phyloP scores from a whole-genome alignment of 1,140 invertebrate genomes.

The Papilio glaucus region DNA sequence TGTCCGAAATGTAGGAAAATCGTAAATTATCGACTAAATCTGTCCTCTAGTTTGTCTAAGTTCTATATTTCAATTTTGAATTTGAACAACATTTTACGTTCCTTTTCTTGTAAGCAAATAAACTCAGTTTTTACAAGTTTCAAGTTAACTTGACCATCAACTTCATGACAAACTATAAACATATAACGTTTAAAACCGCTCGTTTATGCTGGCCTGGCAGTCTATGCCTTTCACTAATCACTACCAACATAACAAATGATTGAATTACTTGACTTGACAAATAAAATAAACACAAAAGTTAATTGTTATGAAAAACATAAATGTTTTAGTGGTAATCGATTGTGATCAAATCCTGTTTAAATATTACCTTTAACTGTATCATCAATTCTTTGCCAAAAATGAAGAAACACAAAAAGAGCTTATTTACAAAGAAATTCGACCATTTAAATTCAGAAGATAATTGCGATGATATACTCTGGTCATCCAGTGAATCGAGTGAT shows the following conservation, averaged over 20 bases:
- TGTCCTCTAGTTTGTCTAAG: too few species aligned
- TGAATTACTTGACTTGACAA: neutral
- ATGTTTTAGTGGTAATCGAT: neutral
- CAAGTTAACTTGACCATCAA: too few species aligned
- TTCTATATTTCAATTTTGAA: too few species aligned
- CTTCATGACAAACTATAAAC: too few species aligned
- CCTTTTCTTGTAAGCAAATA: too few species aligned
- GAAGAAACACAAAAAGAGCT: conserved; percentile 57
- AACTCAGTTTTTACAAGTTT: too few species aligned
- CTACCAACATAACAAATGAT: conserved; percentile 1
- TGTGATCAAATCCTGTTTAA: neutral
- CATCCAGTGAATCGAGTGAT: conserved; percentile 67
- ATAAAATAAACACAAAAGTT: conserved; percentile 20
- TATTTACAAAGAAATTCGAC: conserved; percentile 60
- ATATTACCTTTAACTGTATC: too few species aligned
- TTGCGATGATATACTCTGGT: conserved; percentile 67
- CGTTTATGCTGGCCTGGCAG: neutral
- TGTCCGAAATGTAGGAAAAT: too few species aligned
- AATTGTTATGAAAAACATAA: neutral
- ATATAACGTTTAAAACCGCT: neutral
- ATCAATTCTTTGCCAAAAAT: conserved; percentile 48
- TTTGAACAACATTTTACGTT: too few species aligned
- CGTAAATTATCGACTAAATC: too few species aligned
- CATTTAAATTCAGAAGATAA: conserved; percentile 65
- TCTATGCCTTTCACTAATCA: neutral